phyloP scores from a whole-genome alignment of 2,797 vertebrate genomes.

The Sus cebifrons region DNA sequence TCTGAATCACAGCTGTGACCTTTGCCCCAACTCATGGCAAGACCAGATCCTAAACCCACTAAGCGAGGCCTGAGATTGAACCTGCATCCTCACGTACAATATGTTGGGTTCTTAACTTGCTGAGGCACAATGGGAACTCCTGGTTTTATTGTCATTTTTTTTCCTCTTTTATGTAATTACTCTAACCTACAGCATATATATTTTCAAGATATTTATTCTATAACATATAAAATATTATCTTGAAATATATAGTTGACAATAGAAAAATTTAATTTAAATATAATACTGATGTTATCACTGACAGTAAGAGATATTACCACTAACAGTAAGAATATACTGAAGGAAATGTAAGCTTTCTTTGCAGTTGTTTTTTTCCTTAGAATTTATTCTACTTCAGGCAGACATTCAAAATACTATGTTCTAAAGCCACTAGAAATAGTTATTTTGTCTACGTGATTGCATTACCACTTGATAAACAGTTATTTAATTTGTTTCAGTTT shows the following conservation, averaged over 20 bases:
- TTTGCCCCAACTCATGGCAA: too few species aligned
- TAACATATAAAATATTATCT: neutral
- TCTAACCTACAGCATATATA: neutral
- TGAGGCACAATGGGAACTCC: too few species aligned
- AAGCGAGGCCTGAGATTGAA: too few species aligned
- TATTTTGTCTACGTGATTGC: neutral
- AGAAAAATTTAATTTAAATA: neutral
- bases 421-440: slow-evolving; percentile 20
- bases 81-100: too few species aligned
- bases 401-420: slow-evolving; percentile 16
- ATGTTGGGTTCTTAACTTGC: too few species aligned
- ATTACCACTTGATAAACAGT: neutral
- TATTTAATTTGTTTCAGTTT: slow-evolving; percentile 40
- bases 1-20: too few species aligned
- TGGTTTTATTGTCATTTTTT: neutral
- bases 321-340: neutral
- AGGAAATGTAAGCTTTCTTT: neutral
- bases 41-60: too few species aligned
- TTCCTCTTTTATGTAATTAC: neutral
- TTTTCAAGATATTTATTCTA: slow-evolving; percentile 18
- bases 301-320: neutral
- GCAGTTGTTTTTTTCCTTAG: neutral
- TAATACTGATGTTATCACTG: neutral
- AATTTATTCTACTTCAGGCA: slow-evolving; percentile 15
- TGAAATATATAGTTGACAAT: neutral